Evolutionary conservation across 23 tunicate species (phyloP).

Genomic region (Halocynthia aurantium): DNA sequence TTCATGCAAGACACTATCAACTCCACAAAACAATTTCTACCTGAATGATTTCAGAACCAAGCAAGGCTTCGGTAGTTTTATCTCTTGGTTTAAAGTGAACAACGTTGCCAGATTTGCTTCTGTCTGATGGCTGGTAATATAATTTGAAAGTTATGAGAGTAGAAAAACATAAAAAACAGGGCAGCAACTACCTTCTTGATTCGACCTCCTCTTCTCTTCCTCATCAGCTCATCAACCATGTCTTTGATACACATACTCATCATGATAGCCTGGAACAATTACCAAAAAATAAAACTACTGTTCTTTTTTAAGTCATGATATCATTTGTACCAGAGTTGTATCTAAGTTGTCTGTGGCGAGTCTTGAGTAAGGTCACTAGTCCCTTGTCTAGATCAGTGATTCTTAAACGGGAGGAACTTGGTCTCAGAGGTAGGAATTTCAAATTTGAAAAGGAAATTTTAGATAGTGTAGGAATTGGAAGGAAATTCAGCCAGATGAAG

Average conservation of each 20-base stretch:
- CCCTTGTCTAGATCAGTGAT: background rate
- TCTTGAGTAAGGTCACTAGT: background rate
- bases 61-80: slow-evolving; percentile 46
- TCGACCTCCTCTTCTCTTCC: slow-evolving; percentile 57
- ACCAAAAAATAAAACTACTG: background rate
- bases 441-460: background rate
- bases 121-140: slow-evolving; percentile 26
- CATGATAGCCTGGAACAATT: slow-evolving; percentile 58
- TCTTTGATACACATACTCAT: slow-evolving; percentile 92
- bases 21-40: background rate
- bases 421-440: background rate
- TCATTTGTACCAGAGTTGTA: too few relatives aligned
- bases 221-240: slow-evolving; percentile 81
- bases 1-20: background rate
- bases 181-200: slow-evolving; percentile 41
- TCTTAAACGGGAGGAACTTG: too few relatives aligned
- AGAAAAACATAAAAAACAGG: background rate
- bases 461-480: too few relatives aligned
- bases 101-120: background rate
- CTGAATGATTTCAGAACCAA: slow-evolving; percentile 16
- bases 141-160: background rate
- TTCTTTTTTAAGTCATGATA: too few relatives aligned
- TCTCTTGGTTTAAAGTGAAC: slow-evolving; percentile 44
- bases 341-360: background rate
- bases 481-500: too few relatives aligned